Evolutionary conservation across 2,797 vertebrate species (phyloP), one percentile per base, ranked within the genome.

Genomic region (Typhlichthys subterraneus): DNA sequence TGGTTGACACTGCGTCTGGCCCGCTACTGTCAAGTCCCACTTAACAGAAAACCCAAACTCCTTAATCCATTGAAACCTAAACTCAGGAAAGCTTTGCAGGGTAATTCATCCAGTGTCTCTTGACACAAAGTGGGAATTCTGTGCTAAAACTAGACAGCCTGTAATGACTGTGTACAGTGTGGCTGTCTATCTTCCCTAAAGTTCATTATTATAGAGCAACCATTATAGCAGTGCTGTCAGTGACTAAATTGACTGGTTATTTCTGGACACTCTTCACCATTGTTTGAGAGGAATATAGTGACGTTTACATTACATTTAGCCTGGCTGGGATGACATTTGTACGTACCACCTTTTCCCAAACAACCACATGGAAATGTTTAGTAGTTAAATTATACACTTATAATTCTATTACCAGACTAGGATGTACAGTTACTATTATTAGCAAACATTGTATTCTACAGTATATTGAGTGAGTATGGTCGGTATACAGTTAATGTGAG

Each of bases 331-430:
- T 54, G 61, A 63, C 33, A 38, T 7, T 38, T 7, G 1, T 38
- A 8, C 33, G 1, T 38, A 19, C 19, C 19, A 9, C 8, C 8
- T 9, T 38, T 38, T 6, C 8, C 33, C 6, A 38, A 38, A 38
- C 33, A 38, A 38, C 33, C 33, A 60, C 56, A 0, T 64, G 67
- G 67, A 75, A 61, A 57, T 67, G 73, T 72, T 73, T 57, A 70
- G 75, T 72, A 68, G 57, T 73, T 79, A 76, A 68, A 55, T 73
- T 78, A 76, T 73, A 38, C 33, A 38, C 33, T 61, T 29, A 53
- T 75, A 79, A 84, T 86, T 80, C 66, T 69, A 55, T 80, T 80
- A 81, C 77, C 61, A 19, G 76, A 53, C 73, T 46, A 49, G 70
- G 62, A 73, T 52, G 78, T 76, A 73, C 14, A 65, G 76, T 84